Base-by-base conservation (phyloP, 2,113 vertebrate genomes). In the Muscicapa adusta region DNA sequence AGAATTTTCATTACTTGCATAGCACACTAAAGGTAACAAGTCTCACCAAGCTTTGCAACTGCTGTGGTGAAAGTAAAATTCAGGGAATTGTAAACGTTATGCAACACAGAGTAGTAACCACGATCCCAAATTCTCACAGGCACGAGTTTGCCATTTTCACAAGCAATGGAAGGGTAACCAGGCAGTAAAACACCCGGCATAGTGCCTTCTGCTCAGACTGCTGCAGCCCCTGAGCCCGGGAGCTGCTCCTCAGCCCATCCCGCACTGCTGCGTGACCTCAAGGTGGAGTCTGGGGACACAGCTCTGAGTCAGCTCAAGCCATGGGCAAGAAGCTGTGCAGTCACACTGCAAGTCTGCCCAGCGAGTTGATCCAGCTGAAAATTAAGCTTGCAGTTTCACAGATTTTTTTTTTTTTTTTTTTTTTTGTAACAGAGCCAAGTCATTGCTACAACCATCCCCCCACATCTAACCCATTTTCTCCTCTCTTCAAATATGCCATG, bases 151-250 rank as follows among this genome's bases (percentile, higher is more conserved):
- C 23, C 50, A 33, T 38, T 65, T 40, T 22, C 45, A 24, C 17
- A 5, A 9, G 24, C n/a, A 85, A 25, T 1, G 12, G 48, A 9
- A 53, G 36, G 0, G 0, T 16, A 28, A 71, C 6, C n/a, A 81
- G 67, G 12, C 58, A 8, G 42, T 40, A 17, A 22, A 40, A 5
- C 26, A n/a, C 0, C 1, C 8, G 31, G 68, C 24, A 7, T 23
- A 15, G 62, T 0, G 1, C 2, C 26, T n/a, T 3, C 38, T 12
- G 2, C 74, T 7, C 36, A 2, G 34, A 12, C 3, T 1, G 0
- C 31, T 0, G 4, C 73, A 79, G 56, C 20, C 29, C 48, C 24
- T 34, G 24, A 15, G 11, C 42, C 9, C 23, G 2, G 18, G 40
- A 12, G 3, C 28, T 6, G 76, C 70, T 60, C 42, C 56, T 18